phyloP scores from a whole-genome alignment of 1,140 invertebrate genomes.

The Atta texana region DNA sequence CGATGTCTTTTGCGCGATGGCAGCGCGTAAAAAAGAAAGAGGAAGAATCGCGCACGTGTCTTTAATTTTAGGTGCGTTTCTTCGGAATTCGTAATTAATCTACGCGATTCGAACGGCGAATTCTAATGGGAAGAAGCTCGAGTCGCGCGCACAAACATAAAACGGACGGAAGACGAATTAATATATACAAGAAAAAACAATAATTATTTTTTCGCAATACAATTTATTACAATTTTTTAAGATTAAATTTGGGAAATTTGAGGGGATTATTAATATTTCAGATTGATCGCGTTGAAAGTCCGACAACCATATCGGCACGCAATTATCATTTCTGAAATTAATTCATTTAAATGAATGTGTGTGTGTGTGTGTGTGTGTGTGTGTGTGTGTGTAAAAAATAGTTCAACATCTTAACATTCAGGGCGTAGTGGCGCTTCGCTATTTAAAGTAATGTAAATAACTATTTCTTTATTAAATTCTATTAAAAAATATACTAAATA shows the following conservation, averaged over 20 bases:
- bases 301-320: too few species aligned
- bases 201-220: background rate
- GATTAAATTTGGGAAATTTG: too few species aligned
- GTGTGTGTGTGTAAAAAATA: too few species aligned
- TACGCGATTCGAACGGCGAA: background rate
- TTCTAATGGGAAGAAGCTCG: background rate
- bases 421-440: too few species aligned
- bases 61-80: background rate
- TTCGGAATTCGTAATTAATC: constrained; percentile 21
- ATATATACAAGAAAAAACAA: background rate
- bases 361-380: too few species aligned
- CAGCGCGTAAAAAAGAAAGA: background rate
- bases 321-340: too few species aligned
- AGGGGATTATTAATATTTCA: too few species aligned
- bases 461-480: background rate
- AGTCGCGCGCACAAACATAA: background rate
- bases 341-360: too few species aligned
- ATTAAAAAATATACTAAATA: background rate
- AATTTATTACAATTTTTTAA: too few species aligned
- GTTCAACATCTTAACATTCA: too few species aligned
- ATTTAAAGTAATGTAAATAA: background rate
- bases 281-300: too few species aligned
- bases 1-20: constrained; percentile 50
- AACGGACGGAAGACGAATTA: background rate
- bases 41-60: constrained; percentile 9